Evolutionary conservation across 2,888 invertebrate genomes (phyloP).

Genomic region (Cheilosia urbana): DNA sequence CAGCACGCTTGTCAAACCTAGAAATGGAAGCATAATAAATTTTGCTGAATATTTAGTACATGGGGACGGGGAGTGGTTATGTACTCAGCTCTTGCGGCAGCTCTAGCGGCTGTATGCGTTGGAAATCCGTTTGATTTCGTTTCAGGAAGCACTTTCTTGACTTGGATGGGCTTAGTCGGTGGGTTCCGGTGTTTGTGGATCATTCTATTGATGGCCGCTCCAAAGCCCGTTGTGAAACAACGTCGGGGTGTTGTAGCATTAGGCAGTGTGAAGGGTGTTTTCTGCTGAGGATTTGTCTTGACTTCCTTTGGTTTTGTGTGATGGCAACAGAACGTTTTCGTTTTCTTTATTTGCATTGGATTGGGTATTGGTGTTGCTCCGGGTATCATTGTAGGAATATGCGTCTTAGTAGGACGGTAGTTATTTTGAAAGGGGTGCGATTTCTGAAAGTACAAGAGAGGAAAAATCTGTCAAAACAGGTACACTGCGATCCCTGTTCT

Average conservation of each 20-base stretch:
- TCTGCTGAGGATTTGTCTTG: background rate
- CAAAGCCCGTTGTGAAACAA: constrained; percentile 27
- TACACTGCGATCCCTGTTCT: no score
- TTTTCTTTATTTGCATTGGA: background rate
- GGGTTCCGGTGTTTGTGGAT: constrained; percentile 34
- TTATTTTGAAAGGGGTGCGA: background rate
- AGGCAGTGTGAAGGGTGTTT: constrained; percentile 27
- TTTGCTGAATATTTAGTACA: background rate
- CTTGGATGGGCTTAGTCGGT: background rate
- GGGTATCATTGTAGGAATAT: background rate
- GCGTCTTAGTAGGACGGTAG: background rate
- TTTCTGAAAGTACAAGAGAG: no score
- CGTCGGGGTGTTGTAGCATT: constrained; percentile 11
- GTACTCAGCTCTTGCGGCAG: constrained; percentile 56
- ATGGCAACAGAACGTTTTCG: background rate
- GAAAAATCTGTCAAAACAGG: no score
- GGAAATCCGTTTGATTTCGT: constrained; percentile 32
- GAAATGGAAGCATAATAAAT: background rate
- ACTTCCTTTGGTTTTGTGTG: background rate
- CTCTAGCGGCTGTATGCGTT: constrained; percentile 62
- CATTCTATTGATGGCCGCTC: constrained; percentile 52
- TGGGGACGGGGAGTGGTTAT: background rate
- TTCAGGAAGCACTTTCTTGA: background rate
- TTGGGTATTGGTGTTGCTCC: background rate
- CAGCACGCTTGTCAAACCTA: constrained; percentile 32